Percentiles rank a stretch among this genome's conserved stretches.
These are phyloP conservation scores for Pachycephala philippinensis DNA, from an alignment of 2,113 vertebrate species.

Conservation along the genomic window DNA sequence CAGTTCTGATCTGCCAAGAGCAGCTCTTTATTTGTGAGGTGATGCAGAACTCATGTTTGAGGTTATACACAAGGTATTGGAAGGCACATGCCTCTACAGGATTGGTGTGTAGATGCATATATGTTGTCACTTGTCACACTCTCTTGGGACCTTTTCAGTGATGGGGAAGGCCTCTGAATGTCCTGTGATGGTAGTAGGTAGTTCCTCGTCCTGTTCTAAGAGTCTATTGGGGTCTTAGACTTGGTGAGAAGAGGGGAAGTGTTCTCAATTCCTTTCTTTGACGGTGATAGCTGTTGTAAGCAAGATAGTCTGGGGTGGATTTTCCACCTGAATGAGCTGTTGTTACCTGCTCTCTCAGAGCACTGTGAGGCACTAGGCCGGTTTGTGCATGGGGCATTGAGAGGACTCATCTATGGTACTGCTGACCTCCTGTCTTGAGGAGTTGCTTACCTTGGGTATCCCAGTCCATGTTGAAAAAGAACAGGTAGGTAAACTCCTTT, in stretches of 20 bases:
- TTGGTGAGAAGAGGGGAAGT: not conserved
- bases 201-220: not conserved
- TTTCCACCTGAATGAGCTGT: not conserved
- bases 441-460: not conserved
- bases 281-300: not conserved
- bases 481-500: not conserved
- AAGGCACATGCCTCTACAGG: not conserved
- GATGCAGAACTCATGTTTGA: not conserved
- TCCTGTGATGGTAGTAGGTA: not conserved
- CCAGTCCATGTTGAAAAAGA: not conserved
- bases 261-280: not conserved
- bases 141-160: not conserved
- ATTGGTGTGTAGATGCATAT: not conserved
- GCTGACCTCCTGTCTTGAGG: not conserved
- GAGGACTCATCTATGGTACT: not conserved
- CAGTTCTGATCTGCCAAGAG: not conserved
- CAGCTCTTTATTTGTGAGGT: not conserved
- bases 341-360: not conserved
- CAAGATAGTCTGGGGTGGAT: not conserved
- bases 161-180: not conserved
- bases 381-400: not conserved
- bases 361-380: not conserved
- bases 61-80: not conserved
- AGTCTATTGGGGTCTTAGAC: not conserved
- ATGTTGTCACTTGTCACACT: not conserved